Percentiles rank a stretch among this genome's conserved stretches.
Evolutionary conservation across 2,888 invertebrate genomes (phyloP).

Genomic region (Sarcophaga rosellei): DNA sequence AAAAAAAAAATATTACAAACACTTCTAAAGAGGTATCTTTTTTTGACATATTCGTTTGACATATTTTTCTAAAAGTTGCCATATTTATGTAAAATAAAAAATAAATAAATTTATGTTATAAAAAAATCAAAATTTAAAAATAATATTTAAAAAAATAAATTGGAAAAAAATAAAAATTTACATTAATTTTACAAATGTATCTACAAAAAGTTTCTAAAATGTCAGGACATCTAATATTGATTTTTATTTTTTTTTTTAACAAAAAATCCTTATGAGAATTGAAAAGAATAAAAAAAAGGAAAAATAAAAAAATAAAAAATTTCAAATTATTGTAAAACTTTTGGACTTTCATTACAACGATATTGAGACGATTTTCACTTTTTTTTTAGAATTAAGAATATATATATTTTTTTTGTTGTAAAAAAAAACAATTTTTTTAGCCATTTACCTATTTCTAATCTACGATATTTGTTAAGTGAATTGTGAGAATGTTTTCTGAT

Average conservation of each 20-base stretch:
- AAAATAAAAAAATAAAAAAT: conserved; percentile 34
- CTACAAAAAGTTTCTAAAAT: conserved; percentile 33
- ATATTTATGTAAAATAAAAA: background rate
- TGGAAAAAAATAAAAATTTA: background rate
- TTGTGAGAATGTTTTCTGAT: conserved; percentile 82
- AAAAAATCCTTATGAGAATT: conserved; percentile 53
- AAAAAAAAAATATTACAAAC: too few relatives aligned
- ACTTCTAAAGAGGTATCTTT: too few relatives aligned
- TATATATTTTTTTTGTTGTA: conserved; percentile 38
- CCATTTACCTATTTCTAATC: conserved; percentile 82
- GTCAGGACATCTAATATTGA: conserved; percentile 58
- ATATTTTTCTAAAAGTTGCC: background rate
- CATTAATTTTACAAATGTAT: background rate
- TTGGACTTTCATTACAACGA: conserved; percentile 4
- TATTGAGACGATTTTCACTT: background rate
- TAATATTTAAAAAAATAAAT: background rate
- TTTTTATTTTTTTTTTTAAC: conserved; percentile 71
- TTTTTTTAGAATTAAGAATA: background rate
- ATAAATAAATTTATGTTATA: background rate
- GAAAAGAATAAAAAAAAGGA: conserved; percentile 3
- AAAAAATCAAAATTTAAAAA: background rate
- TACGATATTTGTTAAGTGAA: conserved; percentile 82
- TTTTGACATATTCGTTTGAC: background rate
- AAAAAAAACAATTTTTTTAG: conserved; percentile 60
- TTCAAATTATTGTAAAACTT: conserved; percentile 11